Percentiles rank a stretch among this genome's conserved stretches.
phyloP scores from a whole-genome alignment of 2,888 invertebrate species.

The Tinea pellionella region DNA sequence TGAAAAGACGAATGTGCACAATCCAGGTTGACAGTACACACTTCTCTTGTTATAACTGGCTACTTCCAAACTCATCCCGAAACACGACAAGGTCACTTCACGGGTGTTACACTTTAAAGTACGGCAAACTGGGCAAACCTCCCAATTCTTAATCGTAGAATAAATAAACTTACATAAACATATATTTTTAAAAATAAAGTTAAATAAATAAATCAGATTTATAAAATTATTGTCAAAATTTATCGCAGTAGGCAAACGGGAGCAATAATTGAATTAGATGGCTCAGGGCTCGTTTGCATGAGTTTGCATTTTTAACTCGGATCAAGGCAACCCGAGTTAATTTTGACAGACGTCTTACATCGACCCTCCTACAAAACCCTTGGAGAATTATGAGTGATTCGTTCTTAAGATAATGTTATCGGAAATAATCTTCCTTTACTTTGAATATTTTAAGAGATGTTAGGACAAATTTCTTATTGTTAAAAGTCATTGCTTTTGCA shows the following conservation, averaged over 20 bases:
- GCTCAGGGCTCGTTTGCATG: slow-evolving; percentile 62
- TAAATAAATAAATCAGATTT: too few relatives aligned
- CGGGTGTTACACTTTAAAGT: too few relatives aligned
- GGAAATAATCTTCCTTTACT: background rate
- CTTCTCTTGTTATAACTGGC: too few relatives aligned
- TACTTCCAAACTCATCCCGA: too few relatives aligned
- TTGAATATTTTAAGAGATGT: background rate
- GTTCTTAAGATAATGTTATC: background rate
- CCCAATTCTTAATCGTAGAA: too few relatives aligned
- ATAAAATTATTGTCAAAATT: slow-evolving; percentile 7
- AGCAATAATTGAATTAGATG: slow-evolving; percentile 58
- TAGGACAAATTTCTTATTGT: background rate
- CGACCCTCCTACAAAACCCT: background rate
- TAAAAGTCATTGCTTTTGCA: background rate
- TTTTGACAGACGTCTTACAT: slow-evolving; percentile 46
- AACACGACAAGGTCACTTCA: too few relatives aligned
- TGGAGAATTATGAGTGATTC: background rate
- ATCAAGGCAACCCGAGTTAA: slow-evolving; percentile 41
- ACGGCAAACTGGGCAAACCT: too few relatives aligned
- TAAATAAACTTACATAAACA: too few relatives aligned
- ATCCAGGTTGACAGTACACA: too few relatives aligned
- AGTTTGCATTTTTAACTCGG: slow-evolving; percentile 63
- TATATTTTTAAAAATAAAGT: too few relatives aligned
- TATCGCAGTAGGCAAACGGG: slow-evolving; percentile 19
- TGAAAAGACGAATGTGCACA: too few relatives aligned